phyloP scores from a whole-genome alignment of 2,113 vertebrate genomes.

The Irena cyanogastra region DNA sequence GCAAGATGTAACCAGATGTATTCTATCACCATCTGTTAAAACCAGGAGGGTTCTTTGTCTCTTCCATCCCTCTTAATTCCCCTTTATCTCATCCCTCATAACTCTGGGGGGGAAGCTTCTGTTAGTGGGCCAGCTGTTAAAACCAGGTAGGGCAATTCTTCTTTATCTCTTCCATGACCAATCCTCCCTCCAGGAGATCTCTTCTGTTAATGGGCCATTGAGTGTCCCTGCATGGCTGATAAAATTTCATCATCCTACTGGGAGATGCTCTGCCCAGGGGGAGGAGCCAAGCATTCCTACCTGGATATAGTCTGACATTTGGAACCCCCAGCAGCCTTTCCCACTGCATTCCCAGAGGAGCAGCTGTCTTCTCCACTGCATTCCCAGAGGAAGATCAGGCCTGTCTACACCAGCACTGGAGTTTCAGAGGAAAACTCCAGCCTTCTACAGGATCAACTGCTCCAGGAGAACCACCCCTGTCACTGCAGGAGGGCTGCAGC shows the following conservation, averaged over 20 bases:
- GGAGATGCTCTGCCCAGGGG: background rate
- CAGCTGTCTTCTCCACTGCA: too few species aligned
- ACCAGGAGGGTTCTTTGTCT: background rate
- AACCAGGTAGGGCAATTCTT: background rate
- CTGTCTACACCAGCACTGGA: background rate
- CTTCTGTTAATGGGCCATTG: background rate
- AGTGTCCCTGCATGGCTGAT: background rate
- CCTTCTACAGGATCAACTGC: background rate
- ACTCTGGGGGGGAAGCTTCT: background rate
- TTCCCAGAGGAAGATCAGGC: background rate
- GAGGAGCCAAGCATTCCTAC: background rate
- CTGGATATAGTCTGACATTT: background rate
- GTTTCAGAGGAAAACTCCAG: background rate
- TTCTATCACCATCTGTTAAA: background rate
- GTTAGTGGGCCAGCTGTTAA: background rate
- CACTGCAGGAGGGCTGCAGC: too few species aligned
- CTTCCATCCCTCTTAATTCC: too few species aligned
- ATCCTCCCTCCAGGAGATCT: background rate
- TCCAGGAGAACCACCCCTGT: too few species aligned
- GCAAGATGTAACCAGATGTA: background rate
- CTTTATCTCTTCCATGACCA: background rate
- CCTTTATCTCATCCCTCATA: too few species aligned
- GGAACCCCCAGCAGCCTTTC: background rate
- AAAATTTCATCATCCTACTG: background rate
- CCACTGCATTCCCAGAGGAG: background rate